phyloP scores from a whole-genome alignment of 64 coral and sea anemone genomes.

The Orbicella faveolata region DNA sequence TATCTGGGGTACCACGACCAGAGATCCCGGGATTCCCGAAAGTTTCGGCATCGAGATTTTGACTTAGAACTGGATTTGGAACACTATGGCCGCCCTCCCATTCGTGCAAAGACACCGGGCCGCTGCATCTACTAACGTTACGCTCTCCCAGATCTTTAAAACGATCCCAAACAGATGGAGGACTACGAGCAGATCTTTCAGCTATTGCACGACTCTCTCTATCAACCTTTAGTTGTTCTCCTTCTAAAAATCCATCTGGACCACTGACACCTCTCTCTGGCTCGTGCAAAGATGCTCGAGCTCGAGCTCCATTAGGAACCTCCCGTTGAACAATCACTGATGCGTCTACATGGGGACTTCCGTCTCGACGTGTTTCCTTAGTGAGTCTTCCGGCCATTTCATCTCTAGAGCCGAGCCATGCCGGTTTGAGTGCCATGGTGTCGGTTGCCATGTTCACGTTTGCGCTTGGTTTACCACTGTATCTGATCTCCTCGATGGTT shows the following conservation, averaged over 20 bases:
- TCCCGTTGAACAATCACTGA: not conserved
- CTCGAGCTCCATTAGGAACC: not conserved
- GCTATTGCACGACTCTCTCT: not conserved
- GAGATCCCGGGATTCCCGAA: not conserved
- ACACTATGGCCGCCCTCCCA: not conserved
- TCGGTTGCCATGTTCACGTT: not conserved
- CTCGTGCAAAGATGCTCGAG: not conserved
- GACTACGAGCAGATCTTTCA: not conserved
- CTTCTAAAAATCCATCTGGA: not conserved
- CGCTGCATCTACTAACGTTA: not conserved
- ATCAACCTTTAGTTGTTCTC: not conserved
- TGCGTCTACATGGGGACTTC: not conserved
- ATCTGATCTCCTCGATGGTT: conserved; percentile 13
- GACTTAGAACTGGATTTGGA: not conserved
- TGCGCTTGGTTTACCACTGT: not conserved
- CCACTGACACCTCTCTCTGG: not conserved
- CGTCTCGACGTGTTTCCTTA: not conserved
- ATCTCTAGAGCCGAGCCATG: conserved; percentile 17
- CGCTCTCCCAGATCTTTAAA: not conserved
- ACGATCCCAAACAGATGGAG: not conserved
- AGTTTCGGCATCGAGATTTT: not conserved
- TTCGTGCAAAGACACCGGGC: not conserved
- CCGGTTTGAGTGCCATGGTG: not conserved
- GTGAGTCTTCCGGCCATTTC: not conserved
- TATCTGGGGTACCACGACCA: not conserved